Evolutionary conservation across 2,888 invertebrate genomes (phyloP), one percentile per base, ranked within the genome.

Genomic region (Pandemis corylana): DNA sequence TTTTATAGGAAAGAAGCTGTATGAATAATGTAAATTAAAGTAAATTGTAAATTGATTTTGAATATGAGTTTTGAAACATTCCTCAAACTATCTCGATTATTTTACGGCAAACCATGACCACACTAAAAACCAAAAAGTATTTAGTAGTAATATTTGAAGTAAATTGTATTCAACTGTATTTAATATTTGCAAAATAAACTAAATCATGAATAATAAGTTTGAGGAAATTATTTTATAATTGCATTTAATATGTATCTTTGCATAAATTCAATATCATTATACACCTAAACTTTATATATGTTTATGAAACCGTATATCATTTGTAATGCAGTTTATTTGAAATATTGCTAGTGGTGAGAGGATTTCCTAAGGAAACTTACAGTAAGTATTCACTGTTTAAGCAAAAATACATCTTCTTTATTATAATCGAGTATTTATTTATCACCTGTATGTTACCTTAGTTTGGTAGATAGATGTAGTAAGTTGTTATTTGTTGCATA

Each of bases 321-420:
- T 28, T 51, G 2, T 42, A 62, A 75, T 80, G 78, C 85, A 86
- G 82, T 89, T 89, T 90, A 87, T 87, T 92, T 90, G 76, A 89
- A 90, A 89, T 91, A 88, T 88, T 87, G 89, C 87, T 84, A 79
- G 15, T 63, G 81, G 80, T 78, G 76, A 78, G 71, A 49, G 70
- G 74, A 79, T 82, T 81, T 82, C 76, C 74, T 66, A 70, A 78
- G 77, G 86, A 82, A 88, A 87, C 84, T 85, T 87, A 84, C 83
- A 84, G 87, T 91, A 89, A 90, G 88, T 90, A 89, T 87, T 84
- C 79, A 82, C 80, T 84, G 83, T 87, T 86, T 84, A 89, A 85
- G 87, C 88, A 89, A 89, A 87, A 83, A 81, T 68, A 71, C 69
- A 67, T 71, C 53, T 20, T 65, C 59, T 64, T 68, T 71, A 61